Base-by-base conservation (phyloP, 2,888 invertebrate species). In the Oscheius onirici region DNA sequence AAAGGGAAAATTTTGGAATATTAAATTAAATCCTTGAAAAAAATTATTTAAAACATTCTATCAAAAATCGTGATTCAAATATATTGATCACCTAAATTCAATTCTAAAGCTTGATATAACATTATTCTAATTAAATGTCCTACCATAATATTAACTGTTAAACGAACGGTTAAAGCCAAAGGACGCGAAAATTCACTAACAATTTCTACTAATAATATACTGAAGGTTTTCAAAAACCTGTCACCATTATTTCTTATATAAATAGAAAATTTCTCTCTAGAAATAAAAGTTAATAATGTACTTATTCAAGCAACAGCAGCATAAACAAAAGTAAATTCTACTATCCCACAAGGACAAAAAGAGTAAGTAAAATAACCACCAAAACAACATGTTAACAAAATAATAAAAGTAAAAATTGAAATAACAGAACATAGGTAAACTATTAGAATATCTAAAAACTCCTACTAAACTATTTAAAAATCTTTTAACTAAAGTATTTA, bases 251-350 rank as follows among this genome's bases (percentile, higher is more conserved):
- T 80, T 65, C 78, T 79, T 71, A 82, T 80, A 75, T 80, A 80
- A 69, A 79, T 70, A 61, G 78, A 79, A 78, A 81, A 80, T 65
- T 77, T 80, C 58, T 80, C 79, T 58, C 74, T 77, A 46, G 77
- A 78, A 75, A 82, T 76, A 77, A 78, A 80, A 66, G 73, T 77
- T 63, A 82, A 79, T 63, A 80, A 69, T 63, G 76, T 80, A 57
- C 76, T 81, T 40, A 81, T 70, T 77, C 80, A 81, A 46, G 79
- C 77, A 24, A 81, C 74, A 57, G 76, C 68, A 55, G 80, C 78
- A 81, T 79, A 91, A 75, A 0, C 90, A 90, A 84, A 91, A 88
- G 90, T 90, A 90, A 90, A 91, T 34, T 79, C 77, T 20, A 79
- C 73, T 68, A 80, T 81, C 57, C 80, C 80, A 81, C 78, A 81